These are phyloP conservation scores for Campoletis raptor DNA, from an alignment of 2,888 invertebrate genomes.

Conservation along the genomic window DNA sequence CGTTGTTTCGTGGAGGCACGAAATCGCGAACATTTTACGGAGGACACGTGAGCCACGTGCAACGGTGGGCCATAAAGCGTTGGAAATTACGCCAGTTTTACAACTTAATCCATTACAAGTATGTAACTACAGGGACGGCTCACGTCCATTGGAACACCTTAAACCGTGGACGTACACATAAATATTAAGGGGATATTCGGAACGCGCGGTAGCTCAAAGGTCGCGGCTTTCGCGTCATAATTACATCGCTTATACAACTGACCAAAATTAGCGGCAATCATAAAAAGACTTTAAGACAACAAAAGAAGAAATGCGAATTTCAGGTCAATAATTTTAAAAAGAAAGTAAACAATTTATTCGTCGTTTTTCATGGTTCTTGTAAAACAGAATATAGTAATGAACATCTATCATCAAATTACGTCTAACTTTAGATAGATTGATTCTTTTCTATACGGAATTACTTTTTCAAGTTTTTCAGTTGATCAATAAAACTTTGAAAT, in stretches of 20 bases:
- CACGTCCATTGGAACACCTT: background rate
- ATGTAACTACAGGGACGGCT: background rate
- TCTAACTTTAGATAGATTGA: background rate
- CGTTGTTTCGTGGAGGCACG: background rate
- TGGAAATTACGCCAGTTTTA: conserved; percentile 42
- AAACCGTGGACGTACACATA: background rate
- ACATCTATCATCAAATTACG: background rate
- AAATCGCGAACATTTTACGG: conserved; percentile 33
- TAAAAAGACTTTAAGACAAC: background rate
- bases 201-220: background rate
- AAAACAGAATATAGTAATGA: background rate
- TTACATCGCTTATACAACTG: background rate
- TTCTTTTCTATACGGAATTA: background rate
- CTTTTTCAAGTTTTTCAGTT: background rate
- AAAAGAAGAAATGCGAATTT: background rate
- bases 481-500: background rate
- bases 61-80: conserved; percentile 1
- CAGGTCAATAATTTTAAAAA: background rate
- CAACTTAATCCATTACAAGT: conserved; percentile 63
- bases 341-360: background rate
- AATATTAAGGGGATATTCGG: background rate
- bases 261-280: background rate
- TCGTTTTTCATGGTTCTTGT: background rate
- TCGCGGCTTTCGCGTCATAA: background rate
- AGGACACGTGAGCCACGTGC: conserved; percentile 15